Conservation (phyloP, 2,888 invertebrate species). For the Drosophila aldrichi region DNA sequence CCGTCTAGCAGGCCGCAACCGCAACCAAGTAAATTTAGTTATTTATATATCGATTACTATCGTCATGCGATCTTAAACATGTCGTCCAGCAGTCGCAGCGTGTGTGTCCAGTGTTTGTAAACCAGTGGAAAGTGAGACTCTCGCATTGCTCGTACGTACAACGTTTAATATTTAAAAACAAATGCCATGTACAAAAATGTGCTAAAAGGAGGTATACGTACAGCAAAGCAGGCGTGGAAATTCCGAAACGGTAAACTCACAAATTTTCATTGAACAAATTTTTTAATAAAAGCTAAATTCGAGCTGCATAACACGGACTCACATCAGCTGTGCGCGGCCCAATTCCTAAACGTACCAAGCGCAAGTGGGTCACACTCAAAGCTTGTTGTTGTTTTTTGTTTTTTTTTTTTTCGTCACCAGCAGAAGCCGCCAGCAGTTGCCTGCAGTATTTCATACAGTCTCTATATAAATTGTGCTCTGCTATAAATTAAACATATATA, state of each 20-base stretch:
- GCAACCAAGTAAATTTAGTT: background rate
- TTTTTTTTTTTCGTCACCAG: slow-evolving; percentile 41
- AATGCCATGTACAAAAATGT: slow-evolving; percentile 77
- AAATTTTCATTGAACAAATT: slow-evolving; percentile 24
- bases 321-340: slow-evolving; percentile 59
- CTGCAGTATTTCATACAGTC: slow-evolving; percentile 40
- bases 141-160: slow-evolving; percentile 12
- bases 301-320: slow-evolving; percentile 40
- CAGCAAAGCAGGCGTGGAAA: slow-evolving; percentile 82
- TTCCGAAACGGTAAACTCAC: slow-evolving; percentile 73
- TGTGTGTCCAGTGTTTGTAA: slow-evolving; percentile 36
- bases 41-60: background rate
- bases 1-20: background rate
- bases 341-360: slow-evolving; percentile 44
- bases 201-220: slow-evolving; percentile 75
- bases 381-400: slow-evolving; percentile 48
- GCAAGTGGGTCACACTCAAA: slow-evolving; percentile 58
- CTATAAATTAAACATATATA: slow-evolving; percentile 12
- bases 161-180: slow-evolving; percentile 21
- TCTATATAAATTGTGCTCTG: slow-evolving; percentile 22
- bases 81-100: background rate
- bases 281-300: slow-evolving; percentile 1
- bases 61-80: background rate
- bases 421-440: slow-evolving; percentile 59
- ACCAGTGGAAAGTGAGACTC: background rate